A percentile compares a stretch with the other conserved stretches of the same genome.
phyloP scores from a whole-genome alignment of 2,113 vertebrate species.

The Choloepus hoffmanni region DNA sequence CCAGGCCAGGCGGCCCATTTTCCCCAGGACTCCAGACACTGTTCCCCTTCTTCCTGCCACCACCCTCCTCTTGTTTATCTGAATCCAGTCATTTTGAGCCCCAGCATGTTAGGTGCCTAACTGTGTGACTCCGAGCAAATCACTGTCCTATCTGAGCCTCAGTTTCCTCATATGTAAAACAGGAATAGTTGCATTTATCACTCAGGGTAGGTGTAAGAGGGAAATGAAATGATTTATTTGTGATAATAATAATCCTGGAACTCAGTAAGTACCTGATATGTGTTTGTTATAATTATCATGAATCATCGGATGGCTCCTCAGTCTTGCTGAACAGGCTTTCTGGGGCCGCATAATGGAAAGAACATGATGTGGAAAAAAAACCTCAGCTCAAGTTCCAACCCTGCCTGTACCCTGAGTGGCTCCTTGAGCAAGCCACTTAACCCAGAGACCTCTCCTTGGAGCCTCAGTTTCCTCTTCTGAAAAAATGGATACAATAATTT shows the following conservation, averaged over 20 bases:
- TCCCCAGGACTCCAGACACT: slow-evolving; percentile 44
- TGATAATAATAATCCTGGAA: not conserved
- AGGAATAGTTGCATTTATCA: not conserved
- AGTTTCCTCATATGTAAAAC: slow-evolving; percentile 6
- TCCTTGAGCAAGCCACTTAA: not conserved
- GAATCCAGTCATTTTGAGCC: not conserved
- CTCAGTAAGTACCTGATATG: not conserved
- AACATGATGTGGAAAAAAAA: not conserved
- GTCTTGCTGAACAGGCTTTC: slow-evolving; percentile 36
- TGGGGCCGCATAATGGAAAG: not conserved
- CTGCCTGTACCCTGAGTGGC: not conserved
- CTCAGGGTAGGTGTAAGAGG: not conserved
- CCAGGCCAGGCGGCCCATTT: slow-evolving; percentile 29
- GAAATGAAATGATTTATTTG: not conserved
- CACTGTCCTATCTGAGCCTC: not conserved
- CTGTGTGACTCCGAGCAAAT: not conserved
- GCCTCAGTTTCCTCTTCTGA: slow-evolving; percentile 49
- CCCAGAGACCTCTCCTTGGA: not conserved
- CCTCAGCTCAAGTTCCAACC: not conserved
- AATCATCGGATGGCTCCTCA: not conserved
- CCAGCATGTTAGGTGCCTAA: not conserved
- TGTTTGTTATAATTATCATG: not conserved
- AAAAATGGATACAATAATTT: not conserved
- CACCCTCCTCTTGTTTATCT: slow-evolving; percentile 17
- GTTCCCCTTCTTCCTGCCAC: not conserved